Conservation (phyloP, 2,113 vertebrate genomes). For the Hemiprocne comata region DNA sequence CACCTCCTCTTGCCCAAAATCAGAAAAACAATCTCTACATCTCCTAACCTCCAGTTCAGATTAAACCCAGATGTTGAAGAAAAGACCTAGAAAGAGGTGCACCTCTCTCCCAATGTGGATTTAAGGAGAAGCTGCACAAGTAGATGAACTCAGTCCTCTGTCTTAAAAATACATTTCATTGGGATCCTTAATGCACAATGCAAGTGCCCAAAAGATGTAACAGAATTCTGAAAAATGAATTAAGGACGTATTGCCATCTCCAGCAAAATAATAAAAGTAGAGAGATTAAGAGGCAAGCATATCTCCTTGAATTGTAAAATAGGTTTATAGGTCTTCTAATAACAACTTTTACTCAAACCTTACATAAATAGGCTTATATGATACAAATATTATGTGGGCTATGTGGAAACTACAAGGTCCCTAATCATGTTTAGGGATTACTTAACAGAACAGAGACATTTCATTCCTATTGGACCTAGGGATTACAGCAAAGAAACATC, state of each 20-base stretch:
- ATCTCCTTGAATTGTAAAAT: conserved; percentile 80
- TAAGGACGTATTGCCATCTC: conserved; percentile 66
- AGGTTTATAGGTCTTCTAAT: conserved; percentile 83
- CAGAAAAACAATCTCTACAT: not conserved
- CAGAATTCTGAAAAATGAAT: conserved; percentile 73
- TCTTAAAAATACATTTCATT: conserved; percentile 68
- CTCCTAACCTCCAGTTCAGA: not conserved
- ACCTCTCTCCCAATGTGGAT: not conserved
- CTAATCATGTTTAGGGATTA: conserved; percentile 92
- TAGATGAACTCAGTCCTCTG: conserved; percentile 51
- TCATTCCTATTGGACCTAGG: conserved; percentile 82
- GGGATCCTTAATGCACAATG: not conserved
- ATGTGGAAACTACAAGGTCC: conserved; percentile 80
- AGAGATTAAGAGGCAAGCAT: conserved; percentile 77
- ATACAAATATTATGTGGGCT: conserved; percentile 82
- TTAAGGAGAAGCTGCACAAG: conserved; percentile 24
- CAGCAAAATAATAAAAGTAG: conserved; percentile 74
- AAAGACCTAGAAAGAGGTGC: not conserved
- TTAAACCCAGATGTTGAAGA: not conserved
- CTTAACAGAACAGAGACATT: conserved; percentile 80
- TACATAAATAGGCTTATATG: conserved; percentile 87
- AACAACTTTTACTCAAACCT: conserved; percentile 83
- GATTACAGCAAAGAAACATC: conserved; percentile 84
- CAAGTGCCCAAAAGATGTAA: conserved; percentile 56
- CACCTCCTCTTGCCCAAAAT: not conserved